These are phyloP conservation scores for Homarus gammarus DNA, from an alignment of 2,888 invertebrate genomes.

Conservation along the genomic window DNA sequence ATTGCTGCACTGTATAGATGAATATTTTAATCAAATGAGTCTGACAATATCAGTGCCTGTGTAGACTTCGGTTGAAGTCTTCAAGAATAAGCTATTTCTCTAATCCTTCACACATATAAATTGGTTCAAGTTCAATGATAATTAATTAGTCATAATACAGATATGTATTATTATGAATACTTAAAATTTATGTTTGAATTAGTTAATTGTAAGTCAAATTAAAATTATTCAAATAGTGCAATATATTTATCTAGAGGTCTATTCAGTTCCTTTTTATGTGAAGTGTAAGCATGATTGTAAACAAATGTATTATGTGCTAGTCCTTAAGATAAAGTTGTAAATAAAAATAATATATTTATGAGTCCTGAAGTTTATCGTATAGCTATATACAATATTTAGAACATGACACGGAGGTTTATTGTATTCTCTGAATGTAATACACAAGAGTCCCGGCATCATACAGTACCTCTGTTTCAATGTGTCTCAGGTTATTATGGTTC, in stretches of 20 bases:
- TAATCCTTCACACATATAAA: neutral
- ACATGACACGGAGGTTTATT: too few relatives aligned
- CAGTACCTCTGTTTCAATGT: neutral
- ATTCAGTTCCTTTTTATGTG: neutral
- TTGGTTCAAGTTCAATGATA: neutral
- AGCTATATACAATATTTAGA: too few relatives aligned
- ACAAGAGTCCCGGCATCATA: neutral
- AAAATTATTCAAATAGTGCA: neutral
- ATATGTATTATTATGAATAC: neutral
- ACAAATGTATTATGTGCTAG: conserved; percentile 1
- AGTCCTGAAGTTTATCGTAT: neutral
- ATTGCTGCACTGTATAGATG: neutral
- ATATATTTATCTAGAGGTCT: neutral
- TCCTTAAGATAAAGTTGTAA: neutral
- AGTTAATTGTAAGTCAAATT: neutral
- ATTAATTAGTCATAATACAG: neutral
- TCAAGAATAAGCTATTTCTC: neutral
- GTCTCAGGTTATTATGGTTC: neutral
- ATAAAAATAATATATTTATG: neutral
- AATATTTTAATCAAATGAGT: neutral
- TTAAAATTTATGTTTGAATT: neutral
- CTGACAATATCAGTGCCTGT: neutral
- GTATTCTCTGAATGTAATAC: neutral
- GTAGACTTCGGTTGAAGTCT: neutral
- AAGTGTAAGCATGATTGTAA: neutral